phyloP scores from a whole-genome alignment of 2,797 vertebrate species.

The Gambelia wislizenii region DNA sequence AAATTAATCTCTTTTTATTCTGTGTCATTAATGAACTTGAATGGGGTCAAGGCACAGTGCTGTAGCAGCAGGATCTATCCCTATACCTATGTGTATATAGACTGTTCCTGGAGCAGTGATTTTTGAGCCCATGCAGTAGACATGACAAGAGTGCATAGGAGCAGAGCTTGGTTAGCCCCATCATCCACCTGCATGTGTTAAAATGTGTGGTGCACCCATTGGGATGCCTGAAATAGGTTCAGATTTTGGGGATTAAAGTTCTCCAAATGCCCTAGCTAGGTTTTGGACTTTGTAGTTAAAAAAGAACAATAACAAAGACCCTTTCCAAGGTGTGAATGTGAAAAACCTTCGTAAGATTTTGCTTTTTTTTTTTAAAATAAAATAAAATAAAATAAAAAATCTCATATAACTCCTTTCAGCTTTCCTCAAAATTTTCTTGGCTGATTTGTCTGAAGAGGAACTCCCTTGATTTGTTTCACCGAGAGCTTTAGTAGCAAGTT shows the following conservation, averaged over 20 bases:
- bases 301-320: too few species aligned
- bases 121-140: background rate
- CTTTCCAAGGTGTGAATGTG: background rate
- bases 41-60: background rate
- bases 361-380: background rate
- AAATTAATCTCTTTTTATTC: too few species aligned
- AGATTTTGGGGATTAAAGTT: too few species aligned
- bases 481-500: background rate
- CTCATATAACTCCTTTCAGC: background rate
- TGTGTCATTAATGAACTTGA: background rate
- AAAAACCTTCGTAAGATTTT: background rate
- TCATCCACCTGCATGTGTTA: background rate
- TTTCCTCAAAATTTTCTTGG: background rate
- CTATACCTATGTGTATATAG: background rate
- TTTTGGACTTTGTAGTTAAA: too few species aligned
- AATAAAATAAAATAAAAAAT: background rate
- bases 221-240: background rate
- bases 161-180: background rate
- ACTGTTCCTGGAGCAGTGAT: background rate
- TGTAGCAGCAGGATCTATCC: background rate
- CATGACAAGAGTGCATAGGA: background rate
- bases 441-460: background rate
- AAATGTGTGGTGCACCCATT: background rate
- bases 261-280: too few species aligned
- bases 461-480: background rate